Conservation (phyloP, 2,888 invertebrate genomes). For the Caradrina kadenii region DNA sequence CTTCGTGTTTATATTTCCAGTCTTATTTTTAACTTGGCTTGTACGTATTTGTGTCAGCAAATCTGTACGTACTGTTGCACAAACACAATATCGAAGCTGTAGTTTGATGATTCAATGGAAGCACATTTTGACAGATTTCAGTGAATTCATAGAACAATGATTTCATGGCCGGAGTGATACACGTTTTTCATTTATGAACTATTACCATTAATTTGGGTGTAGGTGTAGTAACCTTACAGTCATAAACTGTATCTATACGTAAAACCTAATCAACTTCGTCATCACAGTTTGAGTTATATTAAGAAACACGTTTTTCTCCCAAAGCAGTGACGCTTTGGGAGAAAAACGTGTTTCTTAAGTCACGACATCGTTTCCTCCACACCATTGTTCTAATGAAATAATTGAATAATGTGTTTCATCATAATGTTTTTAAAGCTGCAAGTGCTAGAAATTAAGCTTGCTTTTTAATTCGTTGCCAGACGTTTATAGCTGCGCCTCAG, state of each 20-base stretch:
- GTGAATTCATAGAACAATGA: conserved; percentile 63
- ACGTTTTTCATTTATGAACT: conserved; percentile 31
- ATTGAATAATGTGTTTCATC: conserved; percentile 8
- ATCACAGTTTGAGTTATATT: conserved; percentile 52
- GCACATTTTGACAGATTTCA: conserved; percentile 58
- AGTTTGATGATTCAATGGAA: conserved; percentile 52
- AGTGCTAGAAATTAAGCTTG: conserved; percentile 2
- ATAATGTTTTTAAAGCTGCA: conserved; percentile 7
- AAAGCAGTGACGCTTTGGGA: conserved; percentile 37
- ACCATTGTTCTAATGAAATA: conserved; percentile 31
- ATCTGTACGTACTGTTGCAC: conserved; percentile 57
- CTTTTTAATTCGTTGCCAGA: conserved; percentile 2
- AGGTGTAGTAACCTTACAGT: conserved; percentile 29
- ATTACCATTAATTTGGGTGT: conserved; percentile 38
- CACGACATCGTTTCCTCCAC: conserved; percentile 42
- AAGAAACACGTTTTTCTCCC: conserved; percentile 46
- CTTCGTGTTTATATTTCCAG: conserved; percentile 67
- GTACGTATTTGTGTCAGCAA: conserved; percentile 74
- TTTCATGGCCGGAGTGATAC: conserved; percentile 45
- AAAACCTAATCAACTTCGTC: conserved; percentile 38
- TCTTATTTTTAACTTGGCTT: conserved; percentile 73
- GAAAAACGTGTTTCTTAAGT: conserved; percentile 38
- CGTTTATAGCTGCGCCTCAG: too few species aligned
- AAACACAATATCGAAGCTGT: conserved; percentile 48
- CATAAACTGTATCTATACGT: conserved; percentile 28